Evolutionary conservation across 2,797 vertebrate genomes (phyloP).

Genomic region (Parotocinclus haroldoi): DNA sequence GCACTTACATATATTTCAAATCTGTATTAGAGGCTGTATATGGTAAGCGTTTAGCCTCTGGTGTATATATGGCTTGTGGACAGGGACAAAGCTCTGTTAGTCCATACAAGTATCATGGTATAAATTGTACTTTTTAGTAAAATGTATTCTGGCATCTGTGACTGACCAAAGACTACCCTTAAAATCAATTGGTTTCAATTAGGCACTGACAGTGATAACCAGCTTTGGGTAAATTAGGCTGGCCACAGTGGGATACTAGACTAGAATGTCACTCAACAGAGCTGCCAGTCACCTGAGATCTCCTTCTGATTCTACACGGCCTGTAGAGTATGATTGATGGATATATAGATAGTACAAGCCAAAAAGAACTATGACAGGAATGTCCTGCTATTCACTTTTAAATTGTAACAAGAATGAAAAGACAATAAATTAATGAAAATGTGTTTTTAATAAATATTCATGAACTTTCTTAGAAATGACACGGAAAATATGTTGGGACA

Average conservation of each 20-base stretch:
- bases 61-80: too few species aligned
- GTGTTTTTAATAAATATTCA: too few species aligned
- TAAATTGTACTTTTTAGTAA: too few species aligned
- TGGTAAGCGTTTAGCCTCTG: background rate
- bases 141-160: too few species aligned
- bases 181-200: constrained; percentile 66
- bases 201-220: constrained; percentile 47
- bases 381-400: background rate
- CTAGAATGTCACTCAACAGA: constrained; percentile 46
- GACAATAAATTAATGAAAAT: background rate
- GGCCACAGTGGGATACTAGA: constrained; percentile 50
- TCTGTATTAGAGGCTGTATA: background rate
- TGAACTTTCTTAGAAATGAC: too few species aligned
- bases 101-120: too few species aligned
- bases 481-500: constrained; percentile 4
- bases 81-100: too few species aligned
- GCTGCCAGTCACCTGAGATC: constrained; percentile 54
- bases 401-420: background rate
- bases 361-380: background rate
- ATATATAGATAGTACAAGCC: constrained; percentile 1
- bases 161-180: too few species aligned
- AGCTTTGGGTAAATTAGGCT: constrained; percentile 59
- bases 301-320: background rate
- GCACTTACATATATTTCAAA: background rate
- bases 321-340: background rate